A percentile compares a stretch with the other conserved stretches of the same genome.
These are phyloP conservation scores for Nanger granti DNA, from an alignment of 2,113 vertebrate genomes.

Conservation along the genomic window DNA sequence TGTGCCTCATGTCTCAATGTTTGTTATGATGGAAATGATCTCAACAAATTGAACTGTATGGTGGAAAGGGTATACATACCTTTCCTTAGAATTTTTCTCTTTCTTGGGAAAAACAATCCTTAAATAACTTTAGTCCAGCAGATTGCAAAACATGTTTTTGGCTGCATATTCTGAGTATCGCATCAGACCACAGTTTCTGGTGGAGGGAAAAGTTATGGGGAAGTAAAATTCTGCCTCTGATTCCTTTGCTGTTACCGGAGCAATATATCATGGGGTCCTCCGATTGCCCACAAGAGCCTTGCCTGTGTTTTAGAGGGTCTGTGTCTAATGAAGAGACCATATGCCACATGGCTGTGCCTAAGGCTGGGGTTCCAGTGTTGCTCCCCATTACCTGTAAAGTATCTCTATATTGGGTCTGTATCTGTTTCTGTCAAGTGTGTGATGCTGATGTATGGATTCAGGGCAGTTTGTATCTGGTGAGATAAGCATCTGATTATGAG, in stretches of 20 bases:
- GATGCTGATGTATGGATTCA: not conserved
- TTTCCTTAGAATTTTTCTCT: constrained; percentile 48
- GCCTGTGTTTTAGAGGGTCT: not conserved
- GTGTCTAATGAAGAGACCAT: not conserved
- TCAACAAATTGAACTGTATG: constrained; percentile 27
- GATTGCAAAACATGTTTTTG: constrained; percentile 66
- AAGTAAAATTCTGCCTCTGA: constrained; percentile 6
- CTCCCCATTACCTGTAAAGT: not conserved
- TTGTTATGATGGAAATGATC: constrained; percentile 46
- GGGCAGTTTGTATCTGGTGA: not conserved
- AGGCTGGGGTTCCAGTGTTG: not conserved
- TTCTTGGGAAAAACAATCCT: constrained; percentile 54
- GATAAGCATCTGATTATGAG: not conserved
- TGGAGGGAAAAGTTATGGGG: not conserved
- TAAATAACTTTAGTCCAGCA: constrained; percentile 65
- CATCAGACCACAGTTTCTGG: constrained; percentile 32
- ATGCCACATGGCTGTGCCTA: not conserved
- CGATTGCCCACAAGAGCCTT: not conserved
- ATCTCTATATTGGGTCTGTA: not conserved
- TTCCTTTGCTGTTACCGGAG: not conserved
- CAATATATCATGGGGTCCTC: not conserved
- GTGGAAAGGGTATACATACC: not conserved
- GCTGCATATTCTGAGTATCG: constrained; percentile 36
- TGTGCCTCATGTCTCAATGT: constrained; percentile 18
- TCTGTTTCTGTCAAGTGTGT: not conserved